Base-by-base conservation (phyloP, 2,888 invertebrate species). In the Pristionchus exspectatus region DNA sequence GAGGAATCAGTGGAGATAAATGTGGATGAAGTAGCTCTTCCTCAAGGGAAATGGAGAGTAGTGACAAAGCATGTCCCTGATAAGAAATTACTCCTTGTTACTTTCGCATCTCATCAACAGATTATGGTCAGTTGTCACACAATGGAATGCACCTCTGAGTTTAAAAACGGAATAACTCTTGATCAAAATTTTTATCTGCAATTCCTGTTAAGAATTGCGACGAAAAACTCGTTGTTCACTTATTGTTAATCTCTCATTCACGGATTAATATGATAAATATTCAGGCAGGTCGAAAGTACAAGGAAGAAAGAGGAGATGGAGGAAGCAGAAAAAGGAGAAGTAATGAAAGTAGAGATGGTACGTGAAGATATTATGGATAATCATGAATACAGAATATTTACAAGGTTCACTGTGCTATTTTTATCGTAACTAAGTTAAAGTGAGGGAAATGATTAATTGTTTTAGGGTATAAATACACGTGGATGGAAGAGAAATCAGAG, bases 51-150 rank as follows among this genome's bases (percentile, higher is more conserved):
- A 74, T 94, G 94, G 93, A 91, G 94, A 54, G 92, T 93, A 4
- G 91, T 94, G 10, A 92, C 91, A 16, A 85, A 91, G 69, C 94
- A 94, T 69, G 94, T 94, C 16, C 91, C 93, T 10, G 90, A 90
- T 30, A 88, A 91, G 38, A 90, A 90, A 72, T 90, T 93, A 33
- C 59, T 93, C 16, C 89, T 94, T 50, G 91, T 92, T 9, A 90
- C 93, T 10, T 92, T 90, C 89, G 92, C 93, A 4, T 27, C 69
- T 14, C 69, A 69, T 69, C 27, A 27, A 30, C n/a, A 69, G 69
- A 69, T 69, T 69, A 69, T 44, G 77, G 77, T 77, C 33, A 44
- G 77, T 38, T 16, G 33, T 50, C 44, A 50, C 44, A 50, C 44
- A 3, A 50, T 50, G 10, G 10, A 50, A 50, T 50, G 9, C 10